These are phyloP conservation scores for Isaurus tuberculatus DNA, from an alignment of 92 coral and sea anemone species.

Conservation along the genomic window DNA sequence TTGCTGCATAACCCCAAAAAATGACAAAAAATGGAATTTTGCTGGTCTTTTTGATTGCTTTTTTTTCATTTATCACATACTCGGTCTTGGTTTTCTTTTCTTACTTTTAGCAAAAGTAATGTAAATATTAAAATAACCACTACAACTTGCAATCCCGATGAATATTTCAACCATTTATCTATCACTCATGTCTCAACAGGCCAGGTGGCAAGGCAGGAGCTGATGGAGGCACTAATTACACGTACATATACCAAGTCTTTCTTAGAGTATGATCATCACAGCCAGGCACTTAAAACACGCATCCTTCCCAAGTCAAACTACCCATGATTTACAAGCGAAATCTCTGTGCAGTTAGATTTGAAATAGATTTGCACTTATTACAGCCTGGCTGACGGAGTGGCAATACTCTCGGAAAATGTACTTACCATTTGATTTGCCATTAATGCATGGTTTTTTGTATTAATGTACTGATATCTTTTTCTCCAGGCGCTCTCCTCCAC, in stretches of 20 bases:
- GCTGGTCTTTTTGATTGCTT: too few species aligned
- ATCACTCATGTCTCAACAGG: slow-evolving; percentile 32
- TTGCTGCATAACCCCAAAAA: too few species aligned
- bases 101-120: too few species aligned
- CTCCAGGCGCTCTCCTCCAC: slow-evolving; percentile 51
- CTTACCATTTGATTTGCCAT: neutral
- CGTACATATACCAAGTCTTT: slow-evolving; percentile 26
- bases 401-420: neutral
- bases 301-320: neutral
- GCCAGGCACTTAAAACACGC: neutral
- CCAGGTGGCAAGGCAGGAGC: slow-evolving; percentile 34
- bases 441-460: neutral
- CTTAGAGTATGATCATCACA: neutral
- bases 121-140: too few species aligned
- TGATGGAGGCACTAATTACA: slow-evolving; percentile 29
- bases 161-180: neutral
- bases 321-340: too few species aligned
- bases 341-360: too few species aligned
- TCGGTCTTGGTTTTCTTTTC: too few species aligned
- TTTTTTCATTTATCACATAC: too few species aligned
- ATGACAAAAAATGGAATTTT: too few species aligned
- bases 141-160: neutral
- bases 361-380: neutral
- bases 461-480: neutral
- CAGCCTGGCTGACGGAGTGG: too few species aligned